Evolutionary conservation across 2,113 vertebrate genomes (phyloP).

Genomic region (Myrmecobius fasciatus): DNA sequence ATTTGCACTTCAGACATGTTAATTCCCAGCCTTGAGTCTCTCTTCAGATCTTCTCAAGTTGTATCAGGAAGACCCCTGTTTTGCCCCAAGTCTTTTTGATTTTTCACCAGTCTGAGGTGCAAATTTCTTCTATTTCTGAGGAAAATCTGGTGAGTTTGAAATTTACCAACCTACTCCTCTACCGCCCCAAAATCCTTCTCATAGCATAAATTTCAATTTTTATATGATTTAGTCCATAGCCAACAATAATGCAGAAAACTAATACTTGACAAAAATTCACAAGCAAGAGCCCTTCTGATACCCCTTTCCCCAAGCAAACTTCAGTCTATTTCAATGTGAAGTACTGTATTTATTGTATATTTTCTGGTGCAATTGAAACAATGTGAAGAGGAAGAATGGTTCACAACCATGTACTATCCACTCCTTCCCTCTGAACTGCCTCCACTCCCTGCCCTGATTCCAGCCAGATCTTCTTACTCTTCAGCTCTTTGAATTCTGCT

Average conservation of each 20-base stretch:
- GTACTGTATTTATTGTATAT: neutral
- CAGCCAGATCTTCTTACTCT: too few species aligned
- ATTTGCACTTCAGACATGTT: too few species aligned
- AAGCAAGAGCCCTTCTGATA: neutral
- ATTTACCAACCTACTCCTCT: too few species aligned
- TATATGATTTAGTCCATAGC: neutral
- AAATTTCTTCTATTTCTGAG: too few species aligned
- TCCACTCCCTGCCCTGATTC: neutral
- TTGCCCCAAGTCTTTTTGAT: too few species aligned
- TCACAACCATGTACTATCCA: neutral
- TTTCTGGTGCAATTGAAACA: neutral
- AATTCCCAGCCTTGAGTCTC: too few species aligned
- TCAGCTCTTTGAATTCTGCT: too few species aligned
- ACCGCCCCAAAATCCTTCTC: too few species aligned
- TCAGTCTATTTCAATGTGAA: neutral
- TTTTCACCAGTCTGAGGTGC: too few species aligned
- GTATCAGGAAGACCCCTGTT: too few species aligned
- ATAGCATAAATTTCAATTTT: neutral
- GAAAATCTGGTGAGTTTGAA: too few species aligned
- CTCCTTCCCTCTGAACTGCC: neutral
- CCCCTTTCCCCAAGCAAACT: neutral
- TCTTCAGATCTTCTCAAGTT: too few species aligned
- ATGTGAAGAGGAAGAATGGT: neutral
- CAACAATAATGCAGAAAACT: neutral
- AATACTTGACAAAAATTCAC: neutral